Conservation (phyloP, 2,797 vertebrate genomes). For the Crypturellus tataupa region DNA sequence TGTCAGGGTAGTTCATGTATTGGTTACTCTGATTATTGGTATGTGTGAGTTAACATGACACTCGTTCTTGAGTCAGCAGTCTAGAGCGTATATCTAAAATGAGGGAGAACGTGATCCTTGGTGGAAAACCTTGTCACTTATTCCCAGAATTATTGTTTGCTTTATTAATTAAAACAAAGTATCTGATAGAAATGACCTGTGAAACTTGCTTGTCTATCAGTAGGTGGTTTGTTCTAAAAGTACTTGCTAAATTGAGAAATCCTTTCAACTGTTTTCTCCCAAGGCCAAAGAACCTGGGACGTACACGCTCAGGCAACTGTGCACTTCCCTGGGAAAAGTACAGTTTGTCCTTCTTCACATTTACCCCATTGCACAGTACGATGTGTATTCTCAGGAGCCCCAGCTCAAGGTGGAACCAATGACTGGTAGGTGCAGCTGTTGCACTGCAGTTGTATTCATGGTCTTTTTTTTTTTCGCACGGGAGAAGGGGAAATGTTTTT, state of each 20-base stretch:
- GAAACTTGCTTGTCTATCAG: background rate
- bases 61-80: background rate
- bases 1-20: background rate
- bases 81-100: background rate
- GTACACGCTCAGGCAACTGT: slow-evolving; percentile 93
- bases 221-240: background rate
- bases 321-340: slow-evolving; percentile 88
- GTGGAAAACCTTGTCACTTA: background rate
- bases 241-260: background rate
- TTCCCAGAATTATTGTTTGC: background rate
- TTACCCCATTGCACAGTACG: slow-evolving; percentile 93
- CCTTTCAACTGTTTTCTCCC: background rate
- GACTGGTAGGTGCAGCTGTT: slow-evolving; percentile 84
- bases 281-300: slow-evolving; percentile 92
- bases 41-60: background rate
- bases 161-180: background rate
- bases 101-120: background rate
- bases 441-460: background rate
- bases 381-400: slow-evolving; percentile 97
- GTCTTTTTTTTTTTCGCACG: background rate
- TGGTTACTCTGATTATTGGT: background rate
- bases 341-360: slow-evolving; percentile 94
- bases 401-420: slow-evolving; percentile 94
- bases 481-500: background rate
- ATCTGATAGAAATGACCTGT: background rate